These are phyloP conservation scores for Tridacna gigas DNA, from an alignment of 2,888 invertebrate species.

Conservation along the genomic window DNA sequence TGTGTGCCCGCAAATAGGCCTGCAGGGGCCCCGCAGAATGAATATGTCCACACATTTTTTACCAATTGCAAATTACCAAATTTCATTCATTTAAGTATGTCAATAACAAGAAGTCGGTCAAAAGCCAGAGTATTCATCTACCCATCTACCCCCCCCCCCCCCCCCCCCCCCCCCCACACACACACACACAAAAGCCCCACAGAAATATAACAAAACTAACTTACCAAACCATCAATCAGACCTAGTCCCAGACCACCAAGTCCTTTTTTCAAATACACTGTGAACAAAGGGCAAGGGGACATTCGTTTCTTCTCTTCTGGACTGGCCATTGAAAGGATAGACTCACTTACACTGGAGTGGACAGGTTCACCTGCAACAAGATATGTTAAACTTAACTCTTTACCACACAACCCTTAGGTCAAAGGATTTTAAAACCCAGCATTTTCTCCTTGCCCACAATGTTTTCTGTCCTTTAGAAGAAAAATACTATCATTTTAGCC, in stretches of 20 bases:
- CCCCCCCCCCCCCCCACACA: no score
- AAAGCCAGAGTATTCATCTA: background rate
- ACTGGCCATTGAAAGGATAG: constrained; percentile 15
- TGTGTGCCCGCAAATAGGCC: no score
- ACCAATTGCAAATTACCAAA: no score
- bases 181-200: no score
- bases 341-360: background rate
- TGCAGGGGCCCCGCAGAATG: no score
- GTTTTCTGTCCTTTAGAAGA: no score
- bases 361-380: constrained; percentile 14
- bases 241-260: constrained; percentile 77
- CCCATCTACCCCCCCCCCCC: background rate
- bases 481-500: no score
- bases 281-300: constrained; percentile 67
- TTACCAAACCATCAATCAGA: constrained; percentile 82
- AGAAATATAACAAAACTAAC: constrained; percentile 35
- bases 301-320: constrained; percentile 51
- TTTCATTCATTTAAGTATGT: no score
- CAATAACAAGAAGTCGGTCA: no score
- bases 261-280: constrained; percentile 73
- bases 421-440: background rate
- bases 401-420: background rate
- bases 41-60: no score
- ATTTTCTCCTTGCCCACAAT: no score
- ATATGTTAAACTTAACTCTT: background rate